Percentiles rank a stretch among this genome's conserved stretches.
Evolutionary conservation across 2,888 invertebrate genomes (phyloP).

Genomic region (Periphyllus acericola): DNA sequence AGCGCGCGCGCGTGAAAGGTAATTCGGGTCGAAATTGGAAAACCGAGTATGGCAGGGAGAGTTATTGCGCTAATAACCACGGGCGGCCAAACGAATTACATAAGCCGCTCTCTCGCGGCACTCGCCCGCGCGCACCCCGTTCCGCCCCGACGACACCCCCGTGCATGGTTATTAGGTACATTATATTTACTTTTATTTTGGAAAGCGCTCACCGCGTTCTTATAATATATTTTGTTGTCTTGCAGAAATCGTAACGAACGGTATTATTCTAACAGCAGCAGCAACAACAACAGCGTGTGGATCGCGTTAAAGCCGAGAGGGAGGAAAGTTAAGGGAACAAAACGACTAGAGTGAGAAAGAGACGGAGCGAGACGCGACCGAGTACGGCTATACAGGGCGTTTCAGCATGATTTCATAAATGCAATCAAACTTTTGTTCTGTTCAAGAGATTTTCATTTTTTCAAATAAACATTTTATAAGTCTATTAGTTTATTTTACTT

Average conservation of each 20-base stretch:
- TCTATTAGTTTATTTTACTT: too few relatives aligned
- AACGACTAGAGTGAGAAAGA: not conserved
- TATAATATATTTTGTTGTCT: not conserved
- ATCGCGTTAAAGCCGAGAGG: too few relatives aligned
- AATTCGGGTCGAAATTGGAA: slow-evolving; percentile 37
- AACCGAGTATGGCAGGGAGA: not conserved
- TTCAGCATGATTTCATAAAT: not conserved
- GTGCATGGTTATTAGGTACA: not conserved
- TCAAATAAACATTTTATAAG: too few relatives aligned
- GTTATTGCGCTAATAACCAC: slow-evolving; percentile 26
- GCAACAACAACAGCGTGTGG: not conserved
- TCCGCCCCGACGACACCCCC: not conserved
- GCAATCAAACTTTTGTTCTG: not conserved
- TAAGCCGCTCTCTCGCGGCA: not conserved
- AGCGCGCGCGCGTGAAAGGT: not conserved
- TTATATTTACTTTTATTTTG: slow-evolving; percentile 27
- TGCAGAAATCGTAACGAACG: not conserved
- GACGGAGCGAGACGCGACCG: too few relatives aligned
- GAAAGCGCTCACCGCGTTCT: not conserved
- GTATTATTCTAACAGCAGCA: not conserved
- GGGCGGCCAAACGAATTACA: not conserved
- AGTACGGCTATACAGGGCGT: not conserved
- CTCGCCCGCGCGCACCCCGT: not conserved
- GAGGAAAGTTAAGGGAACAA: not conserved
- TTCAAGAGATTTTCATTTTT: too few relatives aligned